Base-by-base conservation (phyloP, 2,113 vertebrate species). In the Felis chaus region DNA sequence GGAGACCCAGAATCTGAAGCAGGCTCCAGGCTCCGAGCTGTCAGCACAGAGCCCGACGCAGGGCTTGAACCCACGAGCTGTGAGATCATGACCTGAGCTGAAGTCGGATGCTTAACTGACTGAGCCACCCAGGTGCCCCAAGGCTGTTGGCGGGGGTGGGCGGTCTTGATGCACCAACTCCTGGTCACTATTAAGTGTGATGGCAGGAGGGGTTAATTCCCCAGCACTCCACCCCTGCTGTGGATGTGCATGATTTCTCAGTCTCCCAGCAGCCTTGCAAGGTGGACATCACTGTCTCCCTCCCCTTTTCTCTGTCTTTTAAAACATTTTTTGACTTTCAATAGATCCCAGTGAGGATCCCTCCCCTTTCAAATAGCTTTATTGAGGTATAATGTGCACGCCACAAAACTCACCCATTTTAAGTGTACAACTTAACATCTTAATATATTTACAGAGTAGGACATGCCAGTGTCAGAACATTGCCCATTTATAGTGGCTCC, bases 161-260 rank as follows among this genome's bases (percentile, higher is more conserved):
- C 0, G 55, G 21, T n/a, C 95, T 66, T 18, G 4, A 27, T 6
- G 23, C 31, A 16, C 55, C 25, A 25, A 25, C 19, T 33, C 73
- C 4, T 0, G 2, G 5, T 50, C 19, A 6, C 25, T 39, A 10
- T 31, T 16, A 8, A 25, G 63, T 25, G 2, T 14, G n/a, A 29
- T 5, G 48, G 39, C 9, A 8, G 36, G 29, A 36, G 76, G 45
- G 39, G 25, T 79, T 36, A 33, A 45, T 16, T 3, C n/a, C 71
- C 78, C 57, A 36, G 66, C 15, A 55, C 76, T 21, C 53, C 80
- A 45, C 1, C 1, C 27, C 80, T 79, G 4, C 50, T 5, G 23
- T 11, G n/a, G 78, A n/a, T 7, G 45, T 2, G 39, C 86, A 1
- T 0, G 21, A 19, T 41, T 85, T 71, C 89, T 84, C 19, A 6